Evolutionary conservation across 2,113 vertebrate species (phyloP).

Genomic region (Ploceus nigricollis): DNA sequence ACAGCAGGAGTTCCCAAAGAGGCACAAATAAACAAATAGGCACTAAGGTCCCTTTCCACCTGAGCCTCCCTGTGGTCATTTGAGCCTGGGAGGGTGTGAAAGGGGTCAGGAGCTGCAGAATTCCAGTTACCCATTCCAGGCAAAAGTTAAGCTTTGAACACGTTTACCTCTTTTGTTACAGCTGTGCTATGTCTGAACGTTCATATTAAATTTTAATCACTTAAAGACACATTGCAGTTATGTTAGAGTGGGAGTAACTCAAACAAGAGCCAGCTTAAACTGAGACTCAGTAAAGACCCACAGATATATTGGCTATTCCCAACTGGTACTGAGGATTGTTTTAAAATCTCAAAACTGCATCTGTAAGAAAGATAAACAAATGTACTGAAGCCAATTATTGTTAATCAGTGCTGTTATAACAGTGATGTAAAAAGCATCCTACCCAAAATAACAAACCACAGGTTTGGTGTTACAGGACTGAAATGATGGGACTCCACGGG

Average conservation of each 20-base stretch:
- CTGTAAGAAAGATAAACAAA: neutral
- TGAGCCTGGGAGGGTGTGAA: neutral
- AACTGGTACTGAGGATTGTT: neutral
- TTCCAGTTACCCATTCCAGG: neutral
- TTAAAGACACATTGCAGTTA: conserved; percentile 18
- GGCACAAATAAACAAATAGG: neutral
- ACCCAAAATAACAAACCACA: neutral
- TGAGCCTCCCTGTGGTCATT: neutral
- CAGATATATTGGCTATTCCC: neutral
- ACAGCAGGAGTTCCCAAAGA: neutral
- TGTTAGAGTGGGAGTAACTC: neutral
- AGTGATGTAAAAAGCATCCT: neutral
- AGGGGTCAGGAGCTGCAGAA: neutral
- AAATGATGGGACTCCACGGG: accelerated
- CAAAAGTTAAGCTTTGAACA: neutral
- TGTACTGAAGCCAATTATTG: neutral
- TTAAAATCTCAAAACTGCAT: neutral
- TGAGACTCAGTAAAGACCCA: neutral
- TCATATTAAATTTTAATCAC: conserved; percentile 29
- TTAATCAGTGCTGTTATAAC: neutral
- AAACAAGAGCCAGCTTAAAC: neutral
- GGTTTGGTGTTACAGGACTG: neutral
- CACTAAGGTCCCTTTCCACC: neutral
- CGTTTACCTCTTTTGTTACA: neutral
- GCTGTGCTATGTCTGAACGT: neutral